Percentiles rank a stretch among this genome's conserved stretches.
Evolutionary conservation across 2,797 vertebrate species (phyloP).

Genomic region (Acanthornis magna): DNA sequence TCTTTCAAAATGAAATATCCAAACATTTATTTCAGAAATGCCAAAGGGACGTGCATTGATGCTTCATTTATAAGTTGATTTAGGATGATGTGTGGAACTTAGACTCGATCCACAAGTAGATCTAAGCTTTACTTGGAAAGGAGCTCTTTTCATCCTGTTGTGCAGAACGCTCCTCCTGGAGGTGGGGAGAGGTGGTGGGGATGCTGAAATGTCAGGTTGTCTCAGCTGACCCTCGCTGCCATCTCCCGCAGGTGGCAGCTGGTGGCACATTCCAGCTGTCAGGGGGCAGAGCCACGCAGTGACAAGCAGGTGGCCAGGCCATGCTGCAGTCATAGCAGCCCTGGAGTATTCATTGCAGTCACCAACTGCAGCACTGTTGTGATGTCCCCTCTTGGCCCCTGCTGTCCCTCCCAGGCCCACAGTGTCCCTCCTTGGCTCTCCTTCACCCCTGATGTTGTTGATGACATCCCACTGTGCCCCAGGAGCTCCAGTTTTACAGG

Average conservation of each 20-base stretch:
- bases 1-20: background rate
- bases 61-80: background rate
- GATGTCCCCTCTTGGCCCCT: background rate
- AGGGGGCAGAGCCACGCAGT: background rate
- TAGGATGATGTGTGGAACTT: background rate
- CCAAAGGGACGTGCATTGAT: background rate
- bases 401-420: background rate
- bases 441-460: background rate
- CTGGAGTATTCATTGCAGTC: background rate
- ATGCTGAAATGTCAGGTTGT: background rate
- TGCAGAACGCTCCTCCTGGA: rapidly evolving
- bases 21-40: background rate
- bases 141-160: background rate
- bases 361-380: background rate
- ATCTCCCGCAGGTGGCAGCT: background rate
- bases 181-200: background rate
- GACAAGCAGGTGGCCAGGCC: background rate
- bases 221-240: background rate
- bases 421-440: background rate
- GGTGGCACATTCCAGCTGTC: background rate
- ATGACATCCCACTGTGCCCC: background rate
- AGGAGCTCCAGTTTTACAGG: background rate
- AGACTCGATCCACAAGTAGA: background rate
- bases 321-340: background rate
- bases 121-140: background rate